Evolutionary conservation across 2,113 vertebrate species (phyloP), one percentile per base, ranked within the genome.

Genomic region (Eolophus roseicapilla): DNA sequence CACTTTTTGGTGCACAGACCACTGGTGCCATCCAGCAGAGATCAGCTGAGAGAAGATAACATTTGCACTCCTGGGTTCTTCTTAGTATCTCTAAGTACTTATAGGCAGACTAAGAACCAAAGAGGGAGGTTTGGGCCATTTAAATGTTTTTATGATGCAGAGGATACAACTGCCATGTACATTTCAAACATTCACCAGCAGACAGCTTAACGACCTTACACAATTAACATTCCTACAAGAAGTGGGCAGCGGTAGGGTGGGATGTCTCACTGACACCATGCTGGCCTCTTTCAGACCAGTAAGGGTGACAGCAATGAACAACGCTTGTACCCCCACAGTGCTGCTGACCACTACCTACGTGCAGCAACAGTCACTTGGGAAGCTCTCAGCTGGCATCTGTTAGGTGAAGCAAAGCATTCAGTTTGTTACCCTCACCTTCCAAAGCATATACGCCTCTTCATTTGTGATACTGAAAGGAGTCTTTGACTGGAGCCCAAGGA

Each of bases 271-370:
- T 1, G 35, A 13, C 39, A 31, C 35, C 1, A 0, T 12, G 62
- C 28, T 55, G 35, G n/a, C 31, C n/a, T 11, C 31, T 24, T 25
- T 35, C 29, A 4, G 44, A 29, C 11, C n/a, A 7, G 13, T 2
- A n/a, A 13, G 31, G 24, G n/a, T 35, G 65, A 25, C 2, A 31
- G 29, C 29, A 9, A 5, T 3, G 11, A 17, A 3, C 0, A 1
- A n/a, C 8, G 31, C 53, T 35, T 5, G 16, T 4, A 24, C 0
- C 2, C 23, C 28, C 13, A 5, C 16, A 1, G 13, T 19, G 27
- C 75, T 50, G 3, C 68, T 50, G 27, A 25, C 7, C 47, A 33
- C 27, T 24, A 5, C 67, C n/a, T 11, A 3, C 52, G 49, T 17
- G 41, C 43, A 50, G 33, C 0, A 1, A 18, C 1, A 5, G 47